phyloP scores from a whole-genome alignment of 1,140 invertebrate genomes.

The Ganaspis sp. region DNA sequence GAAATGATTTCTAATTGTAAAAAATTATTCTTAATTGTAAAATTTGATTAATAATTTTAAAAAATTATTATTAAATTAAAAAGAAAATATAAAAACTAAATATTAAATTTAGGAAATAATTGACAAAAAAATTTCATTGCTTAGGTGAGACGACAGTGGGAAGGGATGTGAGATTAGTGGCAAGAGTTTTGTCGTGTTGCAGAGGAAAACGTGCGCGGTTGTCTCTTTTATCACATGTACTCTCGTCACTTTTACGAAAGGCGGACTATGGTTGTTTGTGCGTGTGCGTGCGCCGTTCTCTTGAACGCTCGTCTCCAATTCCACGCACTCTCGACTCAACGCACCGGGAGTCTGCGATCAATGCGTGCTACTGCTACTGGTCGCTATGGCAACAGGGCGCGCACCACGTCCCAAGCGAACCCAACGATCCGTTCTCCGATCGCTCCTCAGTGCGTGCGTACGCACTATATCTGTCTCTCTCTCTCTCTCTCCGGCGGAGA shows the following conservation, averaged over 20 bases:
- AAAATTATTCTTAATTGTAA: no score
- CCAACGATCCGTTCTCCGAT: conserved; percentile 69
- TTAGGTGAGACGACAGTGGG: no score
- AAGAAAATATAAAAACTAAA: no score
- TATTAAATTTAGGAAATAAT: no score
- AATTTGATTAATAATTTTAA: no score
- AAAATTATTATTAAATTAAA: no score
- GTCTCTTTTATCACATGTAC: conserved; percentile 45
- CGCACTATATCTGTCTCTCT: conserved; percentile 50
- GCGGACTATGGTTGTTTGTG: conserved; percentile 41
- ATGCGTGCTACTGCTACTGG: conserved; percentile 71
- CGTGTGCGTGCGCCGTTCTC: conserved; percentile 58
- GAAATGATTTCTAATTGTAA: no score
- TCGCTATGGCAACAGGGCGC: conserved; percentile 71
- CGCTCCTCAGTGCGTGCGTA: conserved; percentile 67
- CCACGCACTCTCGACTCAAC: conserved; percentile 65
- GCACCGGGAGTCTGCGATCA: conserved; percentile 75
- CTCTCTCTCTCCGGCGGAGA: not conserved
- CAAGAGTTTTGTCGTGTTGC: conserved; percentile 6
- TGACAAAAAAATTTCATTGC: no score
- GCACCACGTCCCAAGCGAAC: conserved; percentile 64
- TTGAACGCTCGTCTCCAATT: conserved; percentile 58
- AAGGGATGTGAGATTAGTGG: no score
- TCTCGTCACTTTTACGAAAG: conserved; percentile 44
- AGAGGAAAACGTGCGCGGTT: conserved; percentile 45